A percentile compares a stretch with the other conserved stretches of the same genome.
phyloP scores from a whole-genome alignment of 2,888 invertebrate species.

The Ophion costatus region DNA sequence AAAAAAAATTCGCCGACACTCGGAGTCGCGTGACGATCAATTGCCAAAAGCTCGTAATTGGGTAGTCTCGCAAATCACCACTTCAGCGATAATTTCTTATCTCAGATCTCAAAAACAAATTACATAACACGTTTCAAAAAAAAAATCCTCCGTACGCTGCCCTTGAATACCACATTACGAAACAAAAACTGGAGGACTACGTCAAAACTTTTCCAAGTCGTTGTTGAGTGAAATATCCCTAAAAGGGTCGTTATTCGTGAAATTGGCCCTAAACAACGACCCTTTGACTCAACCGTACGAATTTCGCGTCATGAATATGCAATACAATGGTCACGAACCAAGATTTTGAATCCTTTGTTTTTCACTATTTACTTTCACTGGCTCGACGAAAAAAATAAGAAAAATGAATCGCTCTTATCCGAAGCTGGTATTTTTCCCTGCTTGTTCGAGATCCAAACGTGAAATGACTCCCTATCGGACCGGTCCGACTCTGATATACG shows the following conservation, averaged over 20 bases:
- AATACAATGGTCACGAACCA: conserved; percentile 8
- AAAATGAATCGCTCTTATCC: background rate
- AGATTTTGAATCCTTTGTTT: conserved; percentile 9
- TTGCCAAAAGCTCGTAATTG: background rate
- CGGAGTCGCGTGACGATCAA: background rate
- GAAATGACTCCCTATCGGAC: conserved; percentile 52
- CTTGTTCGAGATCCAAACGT: conserved; percentile 45
- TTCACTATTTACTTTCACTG: conserved; percentile 23
- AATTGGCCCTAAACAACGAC: background rate
- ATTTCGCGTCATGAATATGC: background rate
- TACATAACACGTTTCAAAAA: background rate
- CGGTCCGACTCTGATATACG: conserved; percentile 53
- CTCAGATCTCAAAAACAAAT: conserved; percentile 11
- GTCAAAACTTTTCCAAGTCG: background rate
- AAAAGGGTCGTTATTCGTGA: background rate
- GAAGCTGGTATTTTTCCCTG: conserved; percentile 23
- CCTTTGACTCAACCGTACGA: background rate
- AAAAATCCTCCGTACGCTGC: background rate
- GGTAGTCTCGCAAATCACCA: background rate
- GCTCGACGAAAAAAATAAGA: conserved; percentile 26
- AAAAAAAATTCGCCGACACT: background rate
- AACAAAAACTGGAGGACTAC: background rate
- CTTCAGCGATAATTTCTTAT: background rate
- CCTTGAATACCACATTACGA: background rate
- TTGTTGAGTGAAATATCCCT: background rate